Evolutionary conservation across 2,113 vertebrate genomes (phyloP).

Genomic region (Onychostoma macrolepis): DNA sequence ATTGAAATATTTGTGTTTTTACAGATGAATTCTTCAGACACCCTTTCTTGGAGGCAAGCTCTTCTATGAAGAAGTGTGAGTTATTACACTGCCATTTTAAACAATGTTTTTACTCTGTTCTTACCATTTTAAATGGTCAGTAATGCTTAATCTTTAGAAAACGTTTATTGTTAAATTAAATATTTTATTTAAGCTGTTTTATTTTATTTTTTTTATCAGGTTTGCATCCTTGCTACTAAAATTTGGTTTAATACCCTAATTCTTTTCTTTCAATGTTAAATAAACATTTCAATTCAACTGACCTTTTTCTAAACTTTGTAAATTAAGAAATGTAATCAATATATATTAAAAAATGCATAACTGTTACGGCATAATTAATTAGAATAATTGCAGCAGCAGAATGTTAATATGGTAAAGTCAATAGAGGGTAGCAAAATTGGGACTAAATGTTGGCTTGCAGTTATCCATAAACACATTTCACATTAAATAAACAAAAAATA

Average conservation of each 20-base stretch:
- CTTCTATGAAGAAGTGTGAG: slow-evolving; percentile 96
- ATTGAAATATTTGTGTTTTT: slow-evolving; percentile 28
- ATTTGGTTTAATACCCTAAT: neutral
- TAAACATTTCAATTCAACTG: neutral
- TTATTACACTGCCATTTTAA: slow-evolving; percentile 50
- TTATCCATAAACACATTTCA: neutral
- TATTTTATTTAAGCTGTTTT: neutral
- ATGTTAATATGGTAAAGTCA: neutral
- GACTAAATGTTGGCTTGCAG: neutral
- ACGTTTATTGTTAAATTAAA: neutral
- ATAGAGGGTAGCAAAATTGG: neutral
- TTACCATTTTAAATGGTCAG: neutral
- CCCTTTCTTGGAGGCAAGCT: slow-evolving; percentile 89
- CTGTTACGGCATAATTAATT: neutral
- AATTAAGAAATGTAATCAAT: neutral
- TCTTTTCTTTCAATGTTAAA: neutral
- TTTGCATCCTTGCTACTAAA: neutral
- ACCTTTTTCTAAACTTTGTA: neutral
- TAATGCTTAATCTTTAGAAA: neutral
- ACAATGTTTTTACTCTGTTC: neutral
- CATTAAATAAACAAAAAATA: neutral
- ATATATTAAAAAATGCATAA: neutral
- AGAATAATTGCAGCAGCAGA: neutral
- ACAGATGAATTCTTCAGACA: slow-evolving; percentile 94
- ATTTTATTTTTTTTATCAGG: neutral